Base-by-base conservation (phyloP, 2,113 vertebrate genomes). In the Lanius ludovicianus region DNA sequence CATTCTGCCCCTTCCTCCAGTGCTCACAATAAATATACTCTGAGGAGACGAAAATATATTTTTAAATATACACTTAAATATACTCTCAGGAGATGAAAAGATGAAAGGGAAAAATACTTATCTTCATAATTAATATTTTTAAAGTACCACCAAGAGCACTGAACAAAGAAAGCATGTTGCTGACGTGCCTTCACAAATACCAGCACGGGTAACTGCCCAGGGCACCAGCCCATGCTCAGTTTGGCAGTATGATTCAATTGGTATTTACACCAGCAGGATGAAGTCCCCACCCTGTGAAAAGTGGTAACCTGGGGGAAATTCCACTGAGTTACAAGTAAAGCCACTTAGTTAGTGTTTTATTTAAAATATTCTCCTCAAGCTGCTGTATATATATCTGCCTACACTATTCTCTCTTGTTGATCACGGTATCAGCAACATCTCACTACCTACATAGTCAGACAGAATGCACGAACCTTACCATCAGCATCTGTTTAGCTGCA, bases 391-490 rank as follows among this genome's bases (percentile, higher is more conserved):
- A 0, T 44, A 44, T 18, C 41, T 59, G 12, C 16, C 68, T 47
- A 21, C n/a, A 31, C n/a, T 49, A 21, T 52, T 71, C 25, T 23
- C 22, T 69, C 69, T 64, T 52, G 44, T 57, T 69, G 12, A 52
- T 68, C 39, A 17, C 22, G 30, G 16, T 47, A 28, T 41, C 27
- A 70, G 64, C 75, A 81, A 47, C 44, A 56, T 15, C 33, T 87
- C 55, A 28, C 68, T 73, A 65, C 53, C 47, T 68, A 46, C 24
- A 17, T 0, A 53, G 37, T 50, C 44, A 60, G 50, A 70, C 15
- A 50, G 10, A n/a, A 59, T 3, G 0, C 12, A 50, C 0, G 0
- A 59, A 69, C 44, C 33, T 73, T 39, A n/a, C 27, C 21, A 27
- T 71, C 62, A 42, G 21, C 1, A 0, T 49, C 52, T 79, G 17